Base-by-base conservation (phyloP, 2,113 vertebrate species). In the Heterotis niloticus region DNA sequence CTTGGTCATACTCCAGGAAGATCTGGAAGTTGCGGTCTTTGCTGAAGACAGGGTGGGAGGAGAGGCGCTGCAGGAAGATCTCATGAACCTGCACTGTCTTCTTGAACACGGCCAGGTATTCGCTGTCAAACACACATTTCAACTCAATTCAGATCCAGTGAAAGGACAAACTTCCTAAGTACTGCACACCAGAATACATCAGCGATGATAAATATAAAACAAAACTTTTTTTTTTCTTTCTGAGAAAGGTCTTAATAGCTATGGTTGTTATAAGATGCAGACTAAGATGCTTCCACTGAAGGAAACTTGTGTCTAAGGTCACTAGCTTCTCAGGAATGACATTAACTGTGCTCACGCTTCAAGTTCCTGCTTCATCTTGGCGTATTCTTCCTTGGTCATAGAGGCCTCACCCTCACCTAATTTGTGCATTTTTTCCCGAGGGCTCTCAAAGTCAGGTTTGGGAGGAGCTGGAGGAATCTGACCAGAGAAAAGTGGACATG, bases 41-140 rank as follows among this genome's bases (percentile, higher is more conserved):
- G 93, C 92, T 96, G 83, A 99, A 91, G 86, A 92, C 84, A 56
- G 95, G 94, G 77, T 98, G 97, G 80, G 95, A 96, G 28, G 96
- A 94, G 81, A 99, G 88, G 80, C 96, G 85, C 86, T 98, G 96
- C 78, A 99, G 94, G 85, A 99, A 99, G 78, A 98, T 85, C 90
- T 99, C 97, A 71, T 99, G 97, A 12, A 96, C 96, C 71, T 98
- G 96, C 18, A 99, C 97, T 4, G 97, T 99, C 91, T 99, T 99
- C 93, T 99, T 99, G 91, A 99, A 99, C 78, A 99, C 96, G 71
- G 96, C 97, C 0, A 99, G 94, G 86, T 99, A 98, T 85, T 94
- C 93, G 20, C 93, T 93, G 74, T 64, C 81, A 65, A 65, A 82
- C 26, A 92, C 86, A 82, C 92, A 79, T 23, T 10, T 11, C 20